These are phyloP conservation scores for Idaea aversata DNA, from an alignment of 2,888 invertebrate genomes.

Conservation along the genomic window DNA sequence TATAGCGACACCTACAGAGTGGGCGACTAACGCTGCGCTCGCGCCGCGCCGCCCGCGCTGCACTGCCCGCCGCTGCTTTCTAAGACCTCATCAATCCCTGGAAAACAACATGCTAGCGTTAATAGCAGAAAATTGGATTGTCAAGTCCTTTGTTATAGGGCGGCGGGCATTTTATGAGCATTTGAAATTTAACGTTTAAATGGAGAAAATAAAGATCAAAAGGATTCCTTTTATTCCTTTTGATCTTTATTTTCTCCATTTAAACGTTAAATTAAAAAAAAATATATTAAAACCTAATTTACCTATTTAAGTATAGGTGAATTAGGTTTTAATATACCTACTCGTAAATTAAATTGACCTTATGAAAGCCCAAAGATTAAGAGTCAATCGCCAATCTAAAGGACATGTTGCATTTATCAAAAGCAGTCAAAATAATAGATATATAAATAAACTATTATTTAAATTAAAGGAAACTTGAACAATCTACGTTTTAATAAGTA, in stretches of 20 bases:
- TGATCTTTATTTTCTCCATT: too few species aligned
- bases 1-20: conserved; percentile 69
- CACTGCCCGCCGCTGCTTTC: conserved; percentile 9
- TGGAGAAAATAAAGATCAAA: too few species aligned
- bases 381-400: not conserved
- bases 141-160: not conserved
- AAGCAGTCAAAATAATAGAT: not conserved
- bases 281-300: too few species aligned
- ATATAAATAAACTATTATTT: not conserved
- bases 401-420: not conserved
- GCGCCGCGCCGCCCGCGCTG: conserved; percentile 23
- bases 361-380: not conserved
- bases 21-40: conserved; percentile 69
- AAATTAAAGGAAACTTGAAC: too few species aligned
- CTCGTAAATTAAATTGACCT: not conserved
- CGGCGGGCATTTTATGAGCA: too few species aligned
- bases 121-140: not conserved
- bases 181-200: too few species aligned
- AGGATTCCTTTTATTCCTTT: too few species aligned
- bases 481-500: not conserved
- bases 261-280: too few species aligned
- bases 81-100: conserved; percentile 1
- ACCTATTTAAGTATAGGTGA: too few species aligned
- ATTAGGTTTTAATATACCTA: too few species aligned
- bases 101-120: not conserved